These are phyloP conservation scores for Butastur rufipennis DNA, from an alignment of 2,113 vertebrate genomes.

Conservation along the genomic window DNA sequence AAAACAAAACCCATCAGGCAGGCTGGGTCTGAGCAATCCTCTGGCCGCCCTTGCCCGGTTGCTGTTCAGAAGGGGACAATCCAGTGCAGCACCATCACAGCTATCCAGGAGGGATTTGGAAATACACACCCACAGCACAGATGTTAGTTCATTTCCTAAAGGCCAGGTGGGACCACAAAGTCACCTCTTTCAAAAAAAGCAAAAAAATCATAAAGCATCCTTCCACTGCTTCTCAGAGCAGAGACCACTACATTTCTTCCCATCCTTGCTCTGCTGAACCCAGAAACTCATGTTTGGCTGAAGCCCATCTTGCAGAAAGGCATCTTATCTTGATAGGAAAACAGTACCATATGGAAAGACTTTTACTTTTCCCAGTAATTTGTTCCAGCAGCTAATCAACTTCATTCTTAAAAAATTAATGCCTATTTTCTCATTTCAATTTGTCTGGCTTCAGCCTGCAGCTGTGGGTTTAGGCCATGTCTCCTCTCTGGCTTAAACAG, in stretches of 20 bases:
- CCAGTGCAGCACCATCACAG: not conserved
- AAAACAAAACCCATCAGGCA: no score
- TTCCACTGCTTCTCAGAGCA: not conserved
- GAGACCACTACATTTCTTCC: not conserved
- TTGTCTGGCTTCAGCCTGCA: not conserved
- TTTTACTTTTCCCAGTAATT: not conserved
- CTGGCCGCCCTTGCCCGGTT: not conserved
- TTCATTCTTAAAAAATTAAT: constrained; percentile 18
- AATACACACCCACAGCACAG: not conserved
- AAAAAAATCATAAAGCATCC: no score
- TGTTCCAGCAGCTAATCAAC: constrained; percentile 49
- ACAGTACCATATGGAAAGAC: not conserved
- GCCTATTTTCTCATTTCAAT: constrained; percentile 18
- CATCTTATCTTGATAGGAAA: not conserved
- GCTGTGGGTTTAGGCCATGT: not conserved
- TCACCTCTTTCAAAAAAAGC: not conserved
- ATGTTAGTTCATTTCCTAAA: not conserved
- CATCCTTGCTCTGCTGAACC: not conserved
- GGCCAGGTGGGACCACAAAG: not conserved
- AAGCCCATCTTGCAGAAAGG: not conserved
- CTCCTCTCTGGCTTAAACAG: not conserved
- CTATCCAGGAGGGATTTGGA: not conserved
- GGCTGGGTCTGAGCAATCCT: not conserved
- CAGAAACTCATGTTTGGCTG: not conserved
- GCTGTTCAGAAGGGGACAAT: not conserved